Evolutionary conservation across 2,797 vertebrate genomes (phyloP).

Genomic region (Pangasius sanitwongsei): DNA sequence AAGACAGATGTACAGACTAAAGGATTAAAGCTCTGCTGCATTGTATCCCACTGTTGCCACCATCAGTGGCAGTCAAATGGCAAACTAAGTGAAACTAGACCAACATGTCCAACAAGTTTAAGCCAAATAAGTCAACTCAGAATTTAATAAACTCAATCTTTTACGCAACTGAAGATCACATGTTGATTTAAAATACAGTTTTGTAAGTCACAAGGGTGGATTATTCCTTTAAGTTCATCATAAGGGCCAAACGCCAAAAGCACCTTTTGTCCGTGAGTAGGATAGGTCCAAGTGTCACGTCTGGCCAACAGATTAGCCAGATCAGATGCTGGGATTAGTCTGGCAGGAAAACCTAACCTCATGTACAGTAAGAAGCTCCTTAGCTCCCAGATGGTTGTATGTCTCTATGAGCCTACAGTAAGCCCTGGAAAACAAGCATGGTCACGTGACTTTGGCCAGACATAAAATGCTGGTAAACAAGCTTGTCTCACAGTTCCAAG

Average conservation of each 20-base stretch:
- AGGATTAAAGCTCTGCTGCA: slow-evolving; percentile 5
- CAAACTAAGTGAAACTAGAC: not conserved
- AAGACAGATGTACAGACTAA: not conserved
- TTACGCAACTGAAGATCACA: not conserved
- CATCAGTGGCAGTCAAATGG: too few relatives aligned
- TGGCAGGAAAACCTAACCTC: slow-evolving; percentile 52
- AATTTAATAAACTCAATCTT: not conserved
- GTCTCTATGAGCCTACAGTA: slow-evolving; percentile 33
- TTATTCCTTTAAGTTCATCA: not conserved
- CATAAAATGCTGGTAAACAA: slow-evolving; percentile 49
- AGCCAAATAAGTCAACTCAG: not conserved
- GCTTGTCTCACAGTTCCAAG: slow-evolving; percentile 35
- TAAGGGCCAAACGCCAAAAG: not conserved
- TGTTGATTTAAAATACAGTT: not conserved
- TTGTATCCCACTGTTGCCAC: not conserved
- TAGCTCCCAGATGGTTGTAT: slow-evolving; percentile 49
- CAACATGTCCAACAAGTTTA: not conserved
- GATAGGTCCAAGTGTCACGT: slow-evolving; percentile 53
- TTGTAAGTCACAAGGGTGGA: not conserved
- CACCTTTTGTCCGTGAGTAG: not conserved
- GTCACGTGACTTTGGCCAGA: slow-evolving; percentile 47
- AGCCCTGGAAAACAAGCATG: slow-evolving; percentile 44
- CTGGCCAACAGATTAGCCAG: slow-evolving; percentile 69
- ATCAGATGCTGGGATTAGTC: slow-evolving; percentile 73
- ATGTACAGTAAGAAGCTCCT: slow-evolving; percentile 47